Percentiles rank a stretch among this genome's conserved stretches.
Evolutionary conservation across 2,797 vertebrate genomes (phyloP).

Genomic region (Rhinophrynus dorsalis): DNA sequence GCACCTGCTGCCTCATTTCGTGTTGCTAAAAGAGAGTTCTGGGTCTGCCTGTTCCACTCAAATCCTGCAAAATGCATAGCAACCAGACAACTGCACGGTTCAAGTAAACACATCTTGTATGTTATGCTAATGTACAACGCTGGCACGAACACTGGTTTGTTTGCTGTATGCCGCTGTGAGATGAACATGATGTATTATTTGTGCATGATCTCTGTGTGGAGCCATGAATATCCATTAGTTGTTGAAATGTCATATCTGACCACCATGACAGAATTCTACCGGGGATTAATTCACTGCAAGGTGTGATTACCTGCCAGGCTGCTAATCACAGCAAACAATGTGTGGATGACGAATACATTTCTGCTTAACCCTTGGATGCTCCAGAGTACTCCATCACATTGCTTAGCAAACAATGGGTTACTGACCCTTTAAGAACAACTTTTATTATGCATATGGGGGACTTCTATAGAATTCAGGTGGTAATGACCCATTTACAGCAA

Average conservation of each 20-base stretch:
- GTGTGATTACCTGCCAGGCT: conserved; percentile 3
- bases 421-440: no score
- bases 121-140: conserved; percentile 21
- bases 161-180: conserved; percentile 23
- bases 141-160: conserved; percentile 9
- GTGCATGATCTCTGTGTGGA: conserved; percentile 7
- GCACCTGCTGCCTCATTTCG: conserved; percentile 31
- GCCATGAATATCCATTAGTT: conserved; percentile 30
- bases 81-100: neutral
- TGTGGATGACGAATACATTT: no score
- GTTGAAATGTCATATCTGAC: conserved; percentile 36
- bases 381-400: no score
- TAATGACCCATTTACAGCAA: no score
- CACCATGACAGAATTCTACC: neutral
- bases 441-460: no score
- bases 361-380: no score
- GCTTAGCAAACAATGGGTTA: no score
- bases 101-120: neutral
- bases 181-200: conserved; percentile 20
- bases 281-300: no score
- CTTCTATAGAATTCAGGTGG: no score
- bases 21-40: conserved; percentile 18
- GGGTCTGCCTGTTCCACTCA: neutral
- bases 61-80: conserved; percentile 14
- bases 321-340: neutral